A percentile compares a stretch with the other conserved stretches of the same genome.
These are phyloP conservation scores for Seriola rivoliana DNA, from an alignment of 2,113 vertebrate species.

Conservation along the genomic window DNA sequence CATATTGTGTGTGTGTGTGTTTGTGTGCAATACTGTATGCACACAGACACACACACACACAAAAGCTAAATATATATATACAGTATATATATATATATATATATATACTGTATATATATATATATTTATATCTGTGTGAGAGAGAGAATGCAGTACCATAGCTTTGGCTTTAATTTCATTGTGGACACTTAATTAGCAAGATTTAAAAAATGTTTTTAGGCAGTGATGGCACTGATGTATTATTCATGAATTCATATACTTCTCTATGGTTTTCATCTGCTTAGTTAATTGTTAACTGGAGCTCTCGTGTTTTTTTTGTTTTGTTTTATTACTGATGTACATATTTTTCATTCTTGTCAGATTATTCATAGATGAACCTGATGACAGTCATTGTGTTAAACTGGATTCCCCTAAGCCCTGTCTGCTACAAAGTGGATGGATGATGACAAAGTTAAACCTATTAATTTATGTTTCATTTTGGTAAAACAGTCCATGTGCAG, in stretches of 20 bases:
- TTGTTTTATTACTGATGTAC: background rate
- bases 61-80: no score
- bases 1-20: no score
- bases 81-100: no score
- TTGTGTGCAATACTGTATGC: no score
- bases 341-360: constrained; percentile 3
- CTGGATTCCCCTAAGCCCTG: constrained; percentile 17
- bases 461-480: constrained; percentile 14
- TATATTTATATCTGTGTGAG: no score
- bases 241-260: constrained; percentile 30
- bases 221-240: constrained; percentile 9
- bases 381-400: constrained; percentile 30
- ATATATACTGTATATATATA: no score
- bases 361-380: constrained; percentile 3
- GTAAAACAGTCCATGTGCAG: background rate
- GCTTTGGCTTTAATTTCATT: background rate
- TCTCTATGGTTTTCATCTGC: constrained; percentile 21
- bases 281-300: constrained; percentile 26
- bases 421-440: constrained; percentile 17
- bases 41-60: no score
- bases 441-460: constrained; percentile 4
- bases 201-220: background rate
- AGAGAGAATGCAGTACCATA: background rate
- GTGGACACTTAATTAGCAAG: background rate
- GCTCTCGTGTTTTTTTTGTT: constrained; percentile 5